Conservation (phyloP, 2,797 vertebrate species). For the Bovichtus variegatus region DNA sequence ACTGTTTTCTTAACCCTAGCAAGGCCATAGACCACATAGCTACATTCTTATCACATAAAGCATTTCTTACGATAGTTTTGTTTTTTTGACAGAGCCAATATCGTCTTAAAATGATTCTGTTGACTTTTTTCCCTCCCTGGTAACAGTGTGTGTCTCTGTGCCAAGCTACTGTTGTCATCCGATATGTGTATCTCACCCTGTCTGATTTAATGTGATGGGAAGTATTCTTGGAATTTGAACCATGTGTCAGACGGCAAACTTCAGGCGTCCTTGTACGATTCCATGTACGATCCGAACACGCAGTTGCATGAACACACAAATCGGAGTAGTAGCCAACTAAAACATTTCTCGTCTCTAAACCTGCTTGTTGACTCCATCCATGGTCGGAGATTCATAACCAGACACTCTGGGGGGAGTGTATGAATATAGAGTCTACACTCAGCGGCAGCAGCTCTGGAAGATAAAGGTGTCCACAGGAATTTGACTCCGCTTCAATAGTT, state of each 20-base stretch:
- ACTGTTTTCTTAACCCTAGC: slow-evolving; percentile 48
- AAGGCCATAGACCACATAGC: slow-evolving; percentile 20
- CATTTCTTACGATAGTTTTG: slow-evolving; percentile 36
- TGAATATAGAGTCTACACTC: slow-evolving; percentile 6
- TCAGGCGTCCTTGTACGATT: slow-evolving; percentile 30
- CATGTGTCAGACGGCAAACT: slow-evolving; percentile 15
- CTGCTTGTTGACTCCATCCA: neutral
- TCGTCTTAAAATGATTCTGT: slow-evolving; percentile 61
- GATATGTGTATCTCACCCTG: slow-evolving; percentile 29
- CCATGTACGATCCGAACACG: slow-evolving; percentile 13
- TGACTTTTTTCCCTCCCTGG: slow-evolving; percentile 29
- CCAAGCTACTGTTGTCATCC: slow-evolving; percentile 53
- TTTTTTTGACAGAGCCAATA: slow-evolving; percentile 41
- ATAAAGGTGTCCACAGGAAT: slow-evolving; percentile 36
- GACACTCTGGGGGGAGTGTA: neutral
- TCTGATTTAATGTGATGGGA: slow-evolving; percentile 44
- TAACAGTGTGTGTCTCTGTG: slow-evolving; percentile 36
- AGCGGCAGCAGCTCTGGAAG: slow-evolving; percentile 11
- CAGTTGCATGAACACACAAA: slow-evolving; percentile 12
- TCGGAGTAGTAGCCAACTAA: neutral
- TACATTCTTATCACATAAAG: slow-evolving; percentile 53
- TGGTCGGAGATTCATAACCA: slow-evolving; percentile 9
- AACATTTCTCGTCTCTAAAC: slow-evolving; percentile 3
- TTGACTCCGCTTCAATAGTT: slow-evolving; percentile 35
- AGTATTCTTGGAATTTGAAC: slow-evolving; percentile 63